Base-by-base conservation (phyloP, 2,888 invertebrate genomes). In the Ferrisia virgata region DNA sequence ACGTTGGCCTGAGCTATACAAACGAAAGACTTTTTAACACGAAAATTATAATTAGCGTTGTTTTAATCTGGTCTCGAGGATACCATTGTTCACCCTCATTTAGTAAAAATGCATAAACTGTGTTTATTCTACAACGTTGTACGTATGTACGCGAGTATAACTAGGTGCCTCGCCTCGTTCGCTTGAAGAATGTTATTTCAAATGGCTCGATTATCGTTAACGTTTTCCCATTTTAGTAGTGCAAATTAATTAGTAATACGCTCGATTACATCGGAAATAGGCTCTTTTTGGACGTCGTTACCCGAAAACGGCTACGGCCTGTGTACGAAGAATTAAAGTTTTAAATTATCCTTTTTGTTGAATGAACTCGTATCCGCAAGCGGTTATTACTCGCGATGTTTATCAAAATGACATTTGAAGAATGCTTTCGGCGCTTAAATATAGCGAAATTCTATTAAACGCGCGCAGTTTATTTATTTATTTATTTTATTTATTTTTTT, bases 191-290 rank as follows among this genome's bases (percentile, higher is more conserved):
- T 64, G 64, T 64, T 28, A 64, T 28, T 28, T 64, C 64, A 28
- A 64, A 64, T 64, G 15, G 15, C 64, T 28, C 64, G 64, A 64
- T 64, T 64, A 64, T 64, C 64, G 64, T 64, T 64, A 64, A 64
- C 64, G 28, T 28, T 64, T 64, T 64, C 64, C 28, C n/a, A n/a
- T 15, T 64, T 64, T 64, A 28, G 28, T 28, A 28, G 64, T 64
- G 64, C 64, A 28, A 64, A 64, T 64, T 64, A 64, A 64, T 64
- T 64, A 64, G 64, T 28, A 28, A 64, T 64, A 64, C 64, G 64
- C 28, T 64, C 64, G 28, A 64, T 64, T 64, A 64, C 64, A 64
- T 28, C 64, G 64, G 28, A 28, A 64, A 64, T 64, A 28, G 64
- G 31, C 28, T 64, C 28, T 28, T 28, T 64, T 64, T 64, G 64